These are phyloP conservation scores for Rhaphigaster nebulosa DNA, from an alignment of 2,888 invertebrate genomes.

Conservation along the genomic window DNA sequence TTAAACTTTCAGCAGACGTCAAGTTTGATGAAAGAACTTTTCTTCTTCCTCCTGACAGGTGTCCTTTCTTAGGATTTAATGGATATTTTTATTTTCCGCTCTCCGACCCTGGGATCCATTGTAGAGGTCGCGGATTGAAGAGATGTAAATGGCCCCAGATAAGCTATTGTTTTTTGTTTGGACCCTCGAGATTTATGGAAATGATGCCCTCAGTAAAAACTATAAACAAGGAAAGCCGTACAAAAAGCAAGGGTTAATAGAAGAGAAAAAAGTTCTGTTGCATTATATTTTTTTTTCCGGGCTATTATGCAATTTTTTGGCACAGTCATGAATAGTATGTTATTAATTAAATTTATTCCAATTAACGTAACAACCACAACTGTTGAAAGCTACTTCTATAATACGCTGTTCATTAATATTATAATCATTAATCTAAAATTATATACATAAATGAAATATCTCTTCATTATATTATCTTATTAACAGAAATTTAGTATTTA, in stretches of 20 bases:
- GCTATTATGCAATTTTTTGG: neutral
- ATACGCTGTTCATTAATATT: too few species aligned
- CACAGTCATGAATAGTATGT: neutral
- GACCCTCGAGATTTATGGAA: neutral
- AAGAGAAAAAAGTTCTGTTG: neutral
- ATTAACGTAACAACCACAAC: neutral
- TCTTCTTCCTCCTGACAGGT: neutral
- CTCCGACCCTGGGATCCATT: neutral
- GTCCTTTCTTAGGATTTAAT: slow-evolving; percentile 11
- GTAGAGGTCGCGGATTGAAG: neutral
- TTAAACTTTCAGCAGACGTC: slow-evolving; percentile 21
- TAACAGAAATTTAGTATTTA: too few species aligned
- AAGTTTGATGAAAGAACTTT: slow-evolving; percentile 38
- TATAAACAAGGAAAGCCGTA: neutral
- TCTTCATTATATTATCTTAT: too few species aligned
- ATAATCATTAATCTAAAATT: too few species aligned
- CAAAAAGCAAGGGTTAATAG: slow-evolving; percentile 16
- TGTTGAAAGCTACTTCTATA: too few species aligned
- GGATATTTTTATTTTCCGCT: slow-evolving; percentile 18
- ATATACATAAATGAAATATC: too few species aligned
- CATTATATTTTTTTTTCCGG: neutral
- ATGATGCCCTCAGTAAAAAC: neutral
- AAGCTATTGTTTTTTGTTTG: slow-evolving; percentile 2
- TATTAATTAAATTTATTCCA: neutral
- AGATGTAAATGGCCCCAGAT: neutral